Percentiles rank a stretch among this genome's conserved stretches.
phyloP scores from a whole-genome alignment of 1,140 invertebrate species.

The Homalodisca vitripennis region DNA sequence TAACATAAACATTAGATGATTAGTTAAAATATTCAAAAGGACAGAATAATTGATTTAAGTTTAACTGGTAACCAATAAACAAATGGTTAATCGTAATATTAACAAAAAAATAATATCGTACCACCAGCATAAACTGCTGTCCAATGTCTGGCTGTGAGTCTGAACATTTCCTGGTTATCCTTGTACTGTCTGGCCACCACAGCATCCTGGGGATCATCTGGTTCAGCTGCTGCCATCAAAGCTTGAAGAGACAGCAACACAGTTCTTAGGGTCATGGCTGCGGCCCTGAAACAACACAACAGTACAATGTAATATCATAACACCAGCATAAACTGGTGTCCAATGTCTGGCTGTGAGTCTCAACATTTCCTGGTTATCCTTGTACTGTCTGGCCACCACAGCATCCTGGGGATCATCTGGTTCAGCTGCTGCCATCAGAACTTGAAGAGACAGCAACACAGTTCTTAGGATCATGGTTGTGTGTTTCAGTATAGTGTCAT shows the following conservation, averaged over 20 bases:
- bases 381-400: slow-evolving; percentile 96
- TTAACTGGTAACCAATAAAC: no score
- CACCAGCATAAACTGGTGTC: slow-evolving; percentile 92
- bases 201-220: slow-evolving; percentile 94
- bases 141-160: slow-evolving; percentile 91
- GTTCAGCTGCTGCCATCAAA: slow-evolving; percentile 88
- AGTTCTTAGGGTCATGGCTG: slow-evolving; percentile 96
- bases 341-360: slow-evolving; percentile 89
- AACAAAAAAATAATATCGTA: no score
- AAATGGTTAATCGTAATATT: no score
- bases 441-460: slow-evolving; percentile 90
- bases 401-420: slow-evolving; percentile 96
- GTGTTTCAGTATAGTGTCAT: no score
- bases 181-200: slow-evolving; percentile 98
- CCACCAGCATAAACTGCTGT: slow-evolving; percentile 91
- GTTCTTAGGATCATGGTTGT: slow-evolving; percentile 97
- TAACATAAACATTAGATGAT: no score
- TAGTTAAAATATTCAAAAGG: not conserved
- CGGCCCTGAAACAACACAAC: slow-evolving; percentile 82
- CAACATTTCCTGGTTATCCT: slow-evolving; percentile 85
- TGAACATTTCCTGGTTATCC: slow-evolving; percentile 83
- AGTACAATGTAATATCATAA: no score
- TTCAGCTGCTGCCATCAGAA: slow-evolving; percentile 87
- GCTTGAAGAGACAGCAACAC: slow-evolving; percentile 93
- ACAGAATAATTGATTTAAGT: not conserved